Conservation (phyloP, 2,113 vertebrate genomes). For the Grammomys surdaster region DNA sequence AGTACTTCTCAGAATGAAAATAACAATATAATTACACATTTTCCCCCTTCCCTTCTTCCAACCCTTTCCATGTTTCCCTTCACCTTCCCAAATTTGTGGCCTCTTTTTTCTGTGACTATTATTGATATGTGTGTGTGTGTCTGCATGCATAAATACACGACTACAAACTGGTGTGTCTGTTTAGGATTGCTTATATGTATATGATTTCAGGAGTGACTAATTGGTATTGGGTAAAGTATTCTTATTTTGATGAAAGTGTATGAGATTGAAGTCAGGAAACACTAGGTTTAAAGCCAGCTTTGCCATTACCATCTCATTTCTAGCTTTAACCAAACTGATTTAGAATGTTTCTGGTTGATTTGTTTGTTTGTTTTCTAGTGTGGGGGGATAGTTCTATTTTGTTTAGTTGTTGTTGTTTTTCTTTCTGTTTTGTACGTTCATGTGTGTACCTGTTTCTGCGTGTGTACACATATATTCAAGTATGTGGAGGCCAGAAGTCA, state of each 20-base stretch:
- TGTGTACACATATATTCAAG: neutral
- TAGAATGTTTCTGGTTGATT: neutral
- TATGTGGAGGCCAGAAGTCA: neutral
- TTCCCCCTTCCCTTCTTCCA: neutral
- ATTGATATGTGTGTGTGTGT: neutral
- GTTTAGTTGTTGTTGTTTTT: neutral
- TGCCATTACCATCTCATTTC: neutral
- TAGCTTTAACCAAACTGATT: neutral
- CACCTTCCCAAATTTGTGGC: neutral
- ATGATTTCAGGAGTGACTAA: neutral
- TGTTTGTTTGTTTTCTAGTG: too few relatives aligned
- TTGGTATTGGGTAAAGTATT: neutral
- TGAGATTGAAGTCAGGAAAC: neutral
- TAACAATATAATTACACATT: neutral
- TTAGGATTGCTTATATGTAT: neutral
- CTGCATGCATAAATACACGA: too few relatives aligned
- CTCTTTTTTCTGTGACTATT: neutral
- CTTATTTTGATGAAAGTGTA: neutral
- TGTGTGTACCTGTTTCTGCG: neutral
- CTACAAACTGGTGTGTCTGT: neutral
- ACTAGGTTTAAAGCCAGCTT: neutral
- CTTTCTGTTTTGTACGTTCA: neutral
- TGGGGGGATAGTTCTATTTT: neutral
- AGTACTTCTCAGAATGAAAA: neutral
- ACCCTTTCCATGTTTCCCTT: neutral